Conservation (phyloP, 2,797 vertebrate species). For the Schizothorax lantsangensis region DNA sequence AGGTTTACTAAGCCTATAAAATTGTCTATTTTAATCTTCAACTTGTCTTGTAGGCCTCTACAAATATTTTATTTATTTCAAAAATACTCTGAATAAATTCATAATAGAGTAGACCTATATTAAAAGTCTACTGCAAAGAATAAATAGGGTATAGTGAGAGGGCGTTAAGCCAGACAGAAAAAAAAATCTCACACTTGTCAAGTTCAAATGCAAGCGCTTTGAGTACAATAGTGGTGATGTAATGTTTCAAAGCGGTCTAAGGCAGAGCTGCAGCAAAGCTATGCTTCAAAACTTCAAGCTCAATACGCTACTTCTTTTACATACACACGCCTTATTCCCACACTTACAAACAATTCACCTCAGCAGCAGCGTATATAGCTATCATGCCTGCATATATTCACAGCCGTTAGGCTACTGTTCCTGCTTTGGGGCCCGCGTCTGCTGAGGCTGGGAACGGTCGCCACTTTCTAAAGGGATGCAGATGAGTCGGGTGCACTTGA, state of each 20-base stretch:
- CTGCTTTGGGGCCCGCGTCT: conserved; percentile 84
- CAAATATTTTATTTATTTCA: background rate
- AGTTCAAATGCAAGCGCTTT: conserved; percentile 70
- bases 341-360: conserved; percentile 53
- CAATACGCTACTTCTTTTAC: conserved; percentile 65
- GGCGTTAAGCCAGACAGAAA: conserved; percentile 23
- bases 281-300: conserved; percentile 42
- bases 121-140: background rate
- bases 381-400: conserved; percentile 77
- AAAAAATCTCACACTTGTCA: conserved; percentile 62
- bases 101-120: background rate
- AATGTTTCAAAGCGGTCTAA: conserved; percentile 56
- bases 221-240: conserved; percentile 62
- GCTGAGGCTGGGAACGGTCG: conserved; percentile 87
- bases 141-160: conserved; percentile 36
- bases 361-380: conserved; percentile 68
- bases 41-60: background rate
- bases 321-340: conserved; percentile 67
- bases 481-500: conserved; percentile 94
- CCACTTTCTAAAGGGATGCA: conserved; percentile 92
- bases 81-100: background rate
- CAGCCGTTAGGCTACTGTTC: conserved; percentile 73
- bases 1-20: background rate
- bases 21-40: background rate
- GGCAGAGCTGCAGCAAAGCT: conserved; percentile 24